Conservation (phyloP, 1,140 invertebrate genomes). For the Listronotus oregonensis region DNA sequence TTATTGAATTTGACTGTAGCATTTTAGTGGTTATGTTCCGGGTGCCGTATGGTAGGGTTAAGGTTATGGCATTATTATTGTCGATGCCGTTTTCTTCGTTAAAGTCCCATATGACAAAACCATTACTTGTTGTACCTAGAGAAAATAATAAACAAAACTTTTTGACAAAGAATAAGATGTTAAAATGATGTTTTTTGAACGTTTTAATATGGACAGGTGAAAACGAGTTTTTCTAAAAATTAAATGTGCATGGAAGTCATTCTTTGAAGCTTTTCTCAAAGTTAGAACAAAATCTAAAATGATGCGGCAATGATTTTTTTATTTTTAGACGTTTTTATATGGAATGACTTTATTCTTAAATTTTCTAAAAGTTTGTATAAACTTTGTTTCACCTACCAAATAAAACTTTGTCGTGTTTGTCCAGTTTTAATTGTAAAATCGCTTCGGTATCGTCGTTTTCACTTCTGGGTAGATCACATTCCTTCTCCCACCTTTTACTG, state of each 20-base stretch:
- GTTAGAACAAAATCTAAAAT: too few species aligned
- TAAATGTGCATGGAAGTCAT: too few species aligned
- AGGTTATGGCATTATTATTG: conserved; percentile 64
- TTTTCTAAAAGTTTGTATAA: too few species aligned
- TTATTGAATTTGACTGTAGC: conserved; percentile 86
- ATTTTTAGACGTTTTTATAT: too few species aligned
- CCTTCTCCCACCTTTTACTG: conserved; percentile 64
- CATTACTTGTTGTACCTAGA: conserved; percentile 77
- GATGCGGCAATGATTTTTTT: too few species aligned
- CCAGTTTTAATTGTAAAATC: conserved; percentile 81
- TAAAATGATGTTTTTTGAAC: too few species aligned
- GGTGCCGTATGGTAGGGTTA: conserved; percentile 85
- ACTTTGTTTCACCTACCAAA: conserved; percentile 61
- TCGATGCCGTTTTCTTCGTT: conserved; percentile 51
- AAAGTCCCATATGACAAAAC: conserved; percentile 78
- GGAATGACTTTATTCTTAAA: too few species aligned
- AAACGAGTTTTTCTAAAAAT: too few species aligned
- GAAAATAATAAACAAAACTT: neutral
- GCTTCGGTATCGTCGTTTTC: conserved; percentile 73
- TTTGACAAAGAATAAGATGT: too few species aligned
- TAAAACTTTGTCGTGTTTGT: conserved; percentile 78
- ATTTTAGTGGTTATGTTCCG: conserved; percentile 91
- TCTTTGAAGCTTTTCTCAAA: too few species aligned
- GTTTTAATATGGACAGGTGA: too few species aligned
- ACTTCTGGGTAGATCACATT: conserved; percentile 64